phyloP scores from a whole-genome alignment of 2,113 vertebrate genomes.

The Burhinus oedicnemus region DNA sequence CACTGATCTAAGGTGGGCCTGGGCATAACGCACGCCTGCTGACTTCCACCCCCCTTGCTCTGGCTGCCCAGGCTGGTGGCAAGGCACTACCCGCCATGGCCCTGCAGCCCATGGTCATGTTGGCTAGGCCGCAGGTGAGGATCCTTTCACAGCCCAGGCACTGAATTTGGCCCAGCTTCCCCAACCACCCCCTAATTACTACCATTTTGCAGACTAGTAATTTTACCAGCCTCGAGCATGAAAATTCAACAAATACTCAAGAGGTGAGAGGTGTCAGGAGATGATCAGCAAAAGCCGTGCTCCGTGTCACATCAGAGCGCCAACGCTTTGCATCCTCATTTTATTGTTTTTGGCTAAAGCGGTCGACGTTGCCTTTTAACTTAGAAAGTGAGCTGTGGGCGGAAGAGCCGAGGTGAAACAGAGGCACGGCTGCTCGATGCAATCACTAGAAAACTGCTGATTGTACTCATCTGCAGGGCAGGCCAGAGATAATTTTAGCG shows the following conservation, averaged over 20 bases:
- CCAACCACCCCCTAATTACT: not conserved
- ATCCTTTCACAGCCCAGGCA: not conserved
- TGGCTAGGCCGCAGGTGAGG: rapidly evolving
- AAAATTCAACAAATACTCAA: not conserved
- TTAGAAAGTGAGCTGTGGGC: not conserved
- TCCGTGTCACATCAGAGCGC: not conserved
- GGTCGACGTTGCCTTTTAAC: not conserved
- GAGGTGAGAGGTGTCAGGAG: not conserved
- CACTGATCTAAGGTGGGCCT: not conserved
- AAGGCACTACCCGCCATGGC: rapidly evolving
- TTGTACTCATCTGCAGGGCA: not conserved
- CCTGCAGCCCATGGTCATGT: rapidly evolving
- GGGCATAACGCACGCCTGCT: too few relatives aligned
- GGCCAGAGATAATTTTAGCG: not conserved
- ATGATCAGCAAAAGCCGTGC: not conserved
- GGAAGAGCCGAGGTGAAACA: not conserved
- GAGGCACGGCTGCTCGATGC: not conserved
- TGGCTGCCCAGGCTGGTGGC: rapidly evolving
- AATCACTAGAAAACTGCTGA: conserved; percentile 18
- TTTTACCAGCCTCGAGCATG: not conserved
- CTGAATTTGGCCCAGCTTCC: not conserved
- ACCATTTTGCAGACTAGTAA: not conserved
- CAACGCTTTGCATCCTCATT: not conserved
- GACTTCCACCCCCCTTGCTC: not conserved
- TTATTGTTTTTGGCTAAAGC: not conserved